Conservation (phyloP, 2,797 vertebrate genomes). For the Adelosebastes latens region DNA sequence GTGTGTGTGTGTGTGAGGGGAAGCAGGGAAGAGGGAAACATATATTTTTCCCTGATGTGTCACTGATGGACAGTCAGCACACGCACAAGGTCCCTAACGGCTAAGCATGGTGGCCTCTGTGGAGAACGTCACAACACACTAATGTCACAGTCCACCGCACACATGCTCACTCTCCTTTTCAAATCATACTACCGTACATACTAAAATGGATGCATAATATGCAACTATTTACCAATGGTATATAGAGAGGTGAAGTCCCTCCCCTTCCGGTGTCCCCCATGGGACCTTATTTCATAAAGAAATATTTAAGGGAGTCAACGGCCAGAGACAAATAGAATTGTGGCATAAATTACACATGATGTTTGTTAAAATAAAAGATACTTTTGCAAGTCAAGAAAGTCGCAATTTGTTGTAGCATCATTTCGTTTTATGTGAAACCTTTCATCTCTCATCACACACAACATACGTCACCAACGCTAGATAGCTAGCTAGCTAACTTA, state of each 20-base stretch:
- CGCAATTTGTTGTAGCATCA: no score
- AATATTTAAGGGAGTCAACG: fast-evolving
- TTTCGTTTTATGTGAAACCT: no score
- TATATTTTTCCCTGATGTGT: slow-evolving; percentile 2
- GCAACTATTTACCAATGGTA: background rate
- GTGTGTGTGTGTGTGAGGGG: background rate
- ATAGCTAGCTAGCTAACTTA: no score
- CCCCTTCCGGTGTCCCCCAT: no score
- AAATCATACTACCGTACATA: background rate
- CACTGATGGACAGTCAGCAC: slow-evolving; percentile 12
- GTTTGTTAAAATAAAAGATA: no score
- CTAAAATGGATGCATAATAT: background rate
- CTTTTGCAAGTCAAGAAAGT: no score
- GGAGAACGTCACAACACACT: slow-evolving; percentile 14
- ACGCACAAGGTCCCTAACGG: background rate
- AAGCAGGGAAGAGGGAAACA: background rate
- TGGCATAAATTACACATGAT: no score
- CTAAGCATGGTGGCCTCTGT: background rate
- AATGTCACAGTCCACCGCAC: background rate
- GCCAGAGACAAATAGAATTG: no score
- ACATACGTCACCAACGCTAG: no score
- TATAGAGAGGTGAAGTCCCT: no score
- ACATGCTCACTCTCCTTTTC: background rate
- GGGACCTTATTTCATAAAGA: no score
- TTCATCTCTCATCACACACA: no score